Conservation (phyloP, 1,140 invertebrate genomes). For the Leptoteleia sp. region DNA sequence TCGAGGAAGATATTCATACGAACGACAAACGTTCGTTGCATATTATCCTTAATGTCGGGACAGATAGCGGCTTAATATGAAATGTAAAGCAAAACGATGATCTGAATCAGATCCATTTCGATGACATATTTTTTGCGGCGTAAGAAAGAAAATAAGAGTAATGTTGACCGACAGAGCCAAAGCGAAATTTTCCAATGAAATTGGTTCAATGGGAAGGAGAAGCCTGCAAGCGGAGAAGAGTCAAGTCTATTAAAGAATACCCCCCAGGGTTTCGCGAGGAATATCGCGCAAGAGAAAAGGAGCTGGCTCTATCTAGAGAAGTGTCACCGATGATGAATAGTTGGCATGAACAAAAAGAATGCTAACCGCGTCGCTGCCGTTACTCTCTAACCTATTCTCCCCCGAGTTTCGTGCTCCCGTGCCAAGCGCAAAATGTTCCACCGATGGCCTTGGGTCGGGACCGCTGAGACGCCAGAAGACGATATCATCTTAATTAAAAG, state of each 20-base stretch:
- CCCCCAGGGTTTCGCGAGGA: conserved; percentile 69
- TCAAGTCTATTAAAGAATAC: conserved; percentile 75
- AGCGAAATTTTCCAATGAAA: conserved; percentile 21
- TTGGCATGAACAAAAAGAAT: conserved; percentile 82
- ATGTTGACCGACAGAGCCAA: conserved; percentile 9
- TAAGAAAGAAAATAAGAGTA: conserved; percentile 4
- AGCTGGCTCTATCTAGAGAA: conserved; percentile 78
- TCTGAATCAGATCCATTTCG: conserved; percentile 1
- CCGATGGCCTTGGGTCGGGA: conserved; percentile 56
- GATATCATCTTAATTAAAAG: conserved; percentile 82
- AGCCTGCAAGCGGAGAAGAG: conserved; percentile 17
- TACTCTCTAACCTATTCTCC: conserved; percentile 69
- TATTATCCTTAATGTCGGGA: too few species aligned
- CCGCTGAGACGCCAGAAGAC: conserved; percentile 67
- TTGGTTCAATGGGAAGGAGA: conserved; percentile 20
- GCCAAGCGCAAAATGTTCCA: conserved; percentile 54
- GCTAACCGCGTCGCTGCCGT: conserved; percentile 73
- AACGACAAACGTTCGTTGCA: too few species aligned
- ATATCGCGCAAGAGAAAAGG: conserved; percentile 60
- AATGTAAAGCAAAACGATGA: neutral
- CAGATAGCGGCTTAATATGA: too few species aligned
- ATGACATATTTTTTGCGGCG: neutral
- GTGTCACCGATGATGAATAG: conserved; percentile 82
- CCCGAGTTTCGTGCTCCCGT: conserved; percentile 45
- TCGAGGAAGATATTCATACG: too few species aligned